Conservation (phyloP, 2,888 invertebrate species). For the Charanyca ferruginea region DNA sequence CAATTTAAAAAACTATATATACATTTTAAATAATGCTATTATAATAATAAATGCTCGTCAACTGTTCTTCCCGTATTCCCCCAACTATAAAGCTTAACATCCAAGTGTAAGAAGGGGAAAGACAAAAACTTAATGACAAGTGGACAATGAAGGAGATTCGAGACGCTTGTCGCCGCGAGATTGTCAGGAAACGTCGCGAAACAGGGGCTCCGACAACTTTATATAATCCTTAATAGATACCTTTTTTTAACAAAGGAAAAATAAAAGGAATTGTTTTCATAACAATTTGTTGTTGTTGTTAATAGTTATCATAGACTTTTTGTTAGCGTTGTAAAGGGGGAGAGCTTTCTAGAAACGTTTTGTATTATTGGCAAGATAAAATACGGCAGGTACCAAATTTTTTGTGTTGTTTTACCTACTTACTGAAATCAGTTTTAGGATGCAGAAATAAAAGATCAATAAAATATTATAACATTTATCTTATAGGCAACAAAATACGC, state of each 20-base stretch:
- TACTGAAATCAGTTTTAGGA: no score
- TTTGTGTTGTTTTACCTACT: no score
- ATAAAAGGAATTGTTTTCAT: slow-evolving; percentile 56
- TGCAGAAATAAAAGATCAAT: no score
- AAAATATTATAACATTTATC: no score
- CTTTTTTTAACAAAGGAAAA: slow-evolving; percentile 59
- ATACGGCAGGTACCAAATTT: no score
- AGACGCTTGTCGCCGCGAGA: slow-evolving; percentile 85
- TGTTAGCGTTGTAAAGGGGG: neutral
- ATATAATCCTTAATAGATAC: slow-evolving; percentile 78
- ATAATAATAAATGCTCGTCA: neutral
- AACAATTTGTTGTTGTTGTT: slow-evolving; percentile 35
- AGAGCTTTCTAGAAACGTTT: no score
- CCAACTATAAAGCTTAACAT: slow-evolving; percentile 74
- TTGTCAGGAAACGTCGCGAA: slow-evolving; percentile 75
- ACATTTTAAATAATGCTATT: neutral
- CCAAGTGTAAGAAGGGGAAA: slow-evolving; percentile 82
- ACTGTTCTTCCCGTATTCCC: slow-evolving; percentile 60
- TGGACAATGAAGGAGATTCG: slow-evolving; percentile 89
- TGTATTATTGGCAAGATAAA: no score
- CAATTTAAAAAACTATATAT: no score
- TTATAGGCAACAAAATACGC: no score
- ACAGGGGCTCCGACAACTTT: slow-evolving; percentile 66
- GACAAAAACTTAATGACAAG: slow-evolving; percentile 91
- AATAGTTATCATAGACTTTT: slow-evolving; percentile 23